Base-by-base conservation (phyloP, 2,888 invertebrate species). In the Nineta flava region DNA sequence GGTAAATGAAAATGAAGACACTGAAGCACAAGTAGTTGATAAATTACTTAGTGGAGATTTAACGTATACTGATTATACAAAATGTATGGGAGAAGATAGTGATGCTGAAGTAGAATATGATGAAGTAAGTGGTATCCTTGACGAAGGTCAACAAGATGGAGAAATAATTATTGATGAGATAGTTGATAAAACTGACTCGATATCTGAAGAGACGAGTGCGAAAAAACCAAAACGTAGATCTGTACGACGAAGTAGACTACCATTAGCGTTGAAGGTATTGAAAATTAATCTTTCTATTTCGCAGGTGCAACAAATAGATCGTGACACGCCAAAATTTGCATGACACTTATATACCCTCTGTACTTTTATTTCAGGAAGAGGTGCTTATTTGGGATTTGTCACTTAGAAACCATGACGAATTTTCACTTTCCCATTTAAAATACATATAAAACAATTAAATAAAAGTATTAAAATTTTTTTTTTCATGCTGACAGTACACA, bases 11-110 rank as follows among this genome's bases (percentile, higher is more conserved):
- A 35, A 48, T n/a, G 41, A 13, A 15, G 16, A 9, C 5, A 35
- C 35, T 10, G 45, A 49, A 35, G 15, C 38, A 12, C 72, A 73
- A 49, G 62, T 83, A 31, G 81, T 82, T 1, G 76, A 74, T 57
- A 81, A 79, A 57, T 83, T 81, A 68, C 68, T 83, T 48, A 76
- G 75, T 58, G 86, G 85, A 1, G 77, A 83, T 64, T 72, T 83
- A 57, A 75, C 81, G 31, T 83, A 85, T 57, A 77, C 79, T 26
- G 84, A 86, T 55, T 83, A 76, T 63, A 52, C 62, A 59, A 67
- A 59, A 49, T 65, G 75, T 60, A 76, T 80, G 55, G 78, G 74
- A 59, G 74, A 73, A 61, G 72, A 71, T 70, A 70, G 68, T 53
- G 62, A 61, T 48, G 65, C 65, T 53, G 69, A 70, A 46, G 68